A percentile compares a stretch with the other conserved stretches of the same genome.
phyloP scores from a whole-genome alignment of 2,797 vertebrate genomes.

The Margarornis squamiger region DNA sequence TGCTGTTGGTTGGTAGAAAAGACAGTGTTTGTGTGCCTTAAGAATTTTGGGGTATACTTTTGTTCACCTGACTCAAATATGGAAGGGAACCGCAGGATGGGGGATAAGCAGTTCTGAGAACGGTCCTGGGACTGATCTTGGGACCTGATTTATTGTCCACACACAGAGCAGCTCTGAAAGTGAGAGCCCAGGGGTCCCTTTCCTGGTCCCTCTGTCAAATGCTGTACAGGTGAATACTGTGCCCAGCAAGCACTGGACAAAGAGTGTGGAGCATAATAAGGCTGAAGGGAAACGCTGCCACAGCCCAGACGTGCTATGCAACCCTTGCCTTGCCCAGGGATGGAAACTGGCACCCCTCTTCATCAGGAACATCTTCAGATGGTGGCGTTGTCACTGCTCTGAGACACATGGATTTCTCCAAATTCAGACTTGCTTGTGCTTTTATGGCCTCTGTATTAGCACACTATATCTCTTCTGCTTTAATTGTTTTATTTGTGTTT shows the following conservation, averaged over 20 bases:
- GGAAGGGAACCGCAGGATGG: background rate
- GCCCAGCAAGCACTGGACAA: background rate
- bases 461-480: background rate
- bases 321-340: background rate
- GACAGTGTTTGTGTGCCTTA: background rate
- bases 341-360: background rate
- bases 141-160: background rate
- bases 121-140: background rate
- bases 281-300: background rate
- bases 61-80: background rate
- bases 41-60: accelerated
- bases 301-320: background rate
- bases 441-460: background rate
- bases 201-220: background rate
- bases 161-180: background rate
- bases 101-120: background rate
- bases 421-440: background rate
- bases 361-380: background rate
- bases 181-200: background rate
- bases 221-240: background rate
- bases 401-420: background rate
- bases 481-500: background rate
- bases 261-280: accelerated
- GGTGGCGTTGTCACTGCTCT: background rate
- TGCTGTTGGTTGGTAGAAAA: background rate